Evolutionary conservation across 2,888 invertebrate species (phyloP).

Genomic region (Ashinkailepas kermadecensis): DNA sequence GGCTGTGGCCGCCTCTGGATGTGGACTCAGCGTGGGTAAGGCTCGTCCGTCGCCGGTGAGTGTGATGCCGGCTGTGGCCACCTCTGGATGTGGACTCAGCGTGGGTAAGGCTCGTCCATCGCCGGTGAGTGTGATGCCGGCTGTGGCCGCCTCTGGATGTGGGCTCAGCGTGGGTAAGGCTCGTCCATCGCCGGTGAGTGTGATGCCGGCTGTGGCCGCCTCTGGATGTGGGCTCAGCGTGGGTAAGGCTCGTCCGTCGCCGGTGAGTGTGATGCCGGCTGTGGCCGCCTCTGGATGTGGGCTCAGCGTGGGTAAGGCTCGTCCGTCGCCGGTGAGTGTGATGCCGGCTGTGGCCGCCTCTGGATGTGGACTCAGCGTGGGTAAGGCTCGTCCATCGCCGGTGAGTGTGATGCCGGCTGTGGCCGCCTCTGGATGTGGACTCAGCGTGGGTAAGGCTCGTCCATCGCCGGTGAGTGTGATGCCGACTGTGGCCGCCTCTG

Average conservation of each 20-base stretch:
- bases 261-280: neutral
- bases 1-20: no score
- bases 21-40: no score
- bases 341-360: neutral
- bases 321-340: neutral
- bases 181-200: neutral
- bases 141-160: no score
- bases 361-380: no score
- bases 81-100: no score
- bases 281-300: no score
- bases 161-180: no score
- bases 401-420: neutral
- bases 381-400: neutral
- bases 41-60: neutral
- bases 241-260: neutral
- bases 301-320: no score
- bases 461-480: neutral
- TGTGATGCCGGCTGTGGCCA: neutral
- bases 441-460: no score
- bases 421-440: no score
- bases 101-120: no score
- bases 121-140: neutral
- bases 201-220: neutral
- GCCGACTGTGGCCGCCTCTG: neutral
- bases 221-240: no score